Percentiles rank a stretch among this genome's conserved stretches.
phyloP scores from a whole-genome alignment of 2,888 invertebrate species.

The Ametastegia equiseti region DNA sequence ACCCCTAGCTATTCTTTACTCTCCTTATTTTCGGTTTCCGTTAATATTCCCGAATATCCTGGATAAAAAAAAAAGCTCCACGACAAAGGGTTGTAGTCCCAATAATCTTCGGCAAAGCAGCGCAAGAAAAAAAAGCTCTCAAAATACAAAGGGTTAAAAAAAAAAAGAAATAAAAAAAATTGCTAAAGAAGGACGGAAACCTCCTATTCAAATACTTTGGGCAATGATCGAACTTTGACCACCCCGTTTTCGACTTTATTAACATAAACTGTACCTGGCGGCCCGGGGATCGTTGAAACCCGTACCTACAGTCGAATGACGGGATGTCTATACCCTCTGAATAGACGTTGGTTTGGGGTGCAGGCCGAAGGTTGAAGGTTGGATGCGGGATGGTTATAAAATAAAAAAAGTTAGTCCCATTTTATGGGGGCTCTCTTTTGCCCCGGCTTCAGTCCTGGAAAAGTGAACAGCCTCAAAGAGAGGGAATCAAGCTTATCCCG shows the following conservation, averaged over 20 bases:
- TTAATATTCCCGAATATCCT: conserved; percentile 35
- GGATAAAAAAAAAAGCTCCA: no score
- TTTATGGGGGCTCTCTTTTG: conserved; percentile 58
- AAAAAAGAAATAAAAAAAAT: background rate
- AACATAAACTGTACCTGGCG: conserved; percentile 38
- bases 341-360: conserved; percentile 10
- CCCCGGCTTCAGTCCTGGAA: conserved; percentile 51
- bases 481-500: conserved; percentile 41
- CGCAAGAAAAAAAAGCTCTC: no score
- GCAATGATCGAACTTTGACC: background rate
- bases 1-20: background rate
- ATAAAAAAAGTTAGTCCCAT: conserved; percentile 64
- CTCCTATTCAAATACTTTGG: background rate
- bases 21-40: background rate
- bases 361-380: conserved; percentile 41
- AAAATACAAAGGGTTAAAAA: no score
- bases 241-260: conserved; percentile 22
- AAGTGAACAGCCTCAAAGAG: conserved; percentile 38
- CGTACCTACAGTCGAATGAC: background rate
- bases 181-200: background rate
- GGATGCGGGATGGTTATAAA: conserved; percentile 53
- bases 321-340: conserved; percentile 23
- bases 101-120: background rate
- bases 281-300: conserved; percentile 8
- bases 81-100: background rate